phyloP scores from a whole-genome alignment of 2,113 vertebrate species.

The Notiomystis cincta region DNA sequence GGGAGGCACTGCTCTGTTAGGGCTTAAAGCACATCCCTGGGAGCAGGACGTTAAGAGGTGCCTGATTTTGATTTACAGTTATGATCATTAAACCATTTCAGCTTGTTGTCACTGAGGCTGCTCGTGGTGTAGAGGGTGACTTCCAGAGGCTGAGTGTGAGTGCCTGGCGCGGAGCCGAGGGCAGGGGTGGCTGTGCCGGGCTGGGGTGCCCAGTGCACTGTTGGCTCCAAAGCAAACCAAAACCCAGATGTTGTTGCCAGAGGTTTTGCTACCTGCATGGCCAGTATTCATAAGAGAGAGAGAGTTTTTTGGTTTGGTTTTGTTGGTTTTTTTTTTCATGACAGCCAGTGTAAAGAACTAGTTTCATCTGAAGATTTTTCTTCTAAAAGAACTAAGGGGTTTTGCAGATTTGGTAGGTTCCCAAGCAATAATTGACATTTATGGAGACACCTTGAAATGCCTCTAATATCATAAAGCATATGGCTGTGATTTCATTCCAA shows the following conservation, averaged over 20 bases:
- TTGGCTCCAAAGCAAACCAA: background rate
- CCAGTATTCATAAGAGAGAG: background rate
- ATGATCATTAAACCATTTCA: background rate
- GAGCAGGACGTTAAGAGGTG: fast-evolving
- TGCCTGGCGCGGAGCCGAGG: background rate
- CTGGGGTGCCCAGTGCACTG: background rate
- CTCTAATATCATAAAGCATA: slow-evolving; percentile 42
- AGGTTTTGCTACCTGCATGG: background rate
- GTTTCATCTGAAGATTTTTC: background rate
- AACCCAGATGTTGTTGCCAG: background rate
- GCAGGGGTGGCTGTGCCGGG: background rate
- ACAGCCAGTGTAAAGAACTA: background rate
- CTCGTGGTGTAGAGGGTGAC: background rate
- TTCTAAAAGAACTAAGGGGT: background rate
- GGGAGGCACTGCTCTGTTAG: background rate
- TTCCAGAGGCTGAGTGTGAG: background rate
- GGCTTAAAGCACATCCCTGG: background rate
- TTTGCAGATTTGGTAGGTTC: slow-evolving; percentile 17
- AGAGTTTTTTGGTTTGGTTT: no score
- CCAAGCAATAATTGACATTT: slow-evolving; percentile 40
- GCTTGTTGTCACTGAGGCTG: background rate
- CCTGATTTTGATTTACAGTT: background rate
- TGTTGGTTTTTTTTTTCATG: background rate
- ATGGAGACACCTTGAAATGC: slow-evolving; percentile 22
- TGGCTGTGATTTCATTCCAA: slow-evolving; percentile 23